Base-by-base conservation (phyloP, 2,888 invertebrate species). In the Lasiommata megera region DNA sequence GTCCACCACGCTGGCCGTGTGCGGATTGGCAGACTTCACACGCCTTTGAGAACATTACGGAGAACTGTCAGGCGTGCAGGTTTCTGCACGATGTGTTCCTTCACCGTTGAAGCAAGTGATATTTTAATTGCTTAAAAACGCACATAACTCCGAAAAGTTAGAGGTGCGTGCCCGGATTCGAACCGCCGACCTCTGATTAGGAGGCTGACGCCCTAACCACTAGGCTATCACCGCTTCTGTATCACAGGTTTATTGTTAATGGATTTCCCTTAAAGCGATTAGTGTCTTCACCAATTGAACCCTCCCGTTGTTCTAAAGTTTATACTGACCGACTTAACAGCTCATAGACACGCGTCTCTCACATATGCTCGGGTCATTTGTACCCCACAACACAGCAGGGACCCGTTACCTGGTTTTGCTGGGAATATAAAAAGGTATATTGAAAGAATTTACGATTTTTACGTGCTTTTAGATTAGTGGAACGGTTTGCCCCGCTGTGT, bases 321-420 rank as follows among this genome's bases (percentile, higher is more conserved):
- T 68, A 69, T 66, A 17, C 40, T 44, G 29, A 41, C 43, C 23
- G 17, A 37, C 55, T 66, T 77, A 77, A 78, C 75, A 74, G 71
- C 69, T 68, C 60, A 67, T 34, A 70, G 73, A 72, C 79, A 79
- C 79, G 79, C 75, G 63, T 62, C 55, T 54, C 36, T 60, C 70
- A 48, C 67, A 64, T 68, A 54, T 47, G 46, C 43, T 12, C 29
- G 43, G 43, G 48, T 41, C 46, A 60, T 65, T 57, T 70, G 65
- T 67, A 64, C 53, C 38, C 48, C 54, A 68, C 59, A 44, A 67
- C 74, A 59, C 77, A 70, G 73, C 68, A 43, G 76, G 76, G 71
- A 73, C 64, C 74, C 37, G 63, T 69, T 61, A 60, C 56, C 48
- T 44, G 36, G 17, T 53, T 54, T 18, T 14, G 37, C 48, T 54